Conservation (phyloP, 2,888 invertebrate genomes). For the Perizoma affinitatum region DNA sequence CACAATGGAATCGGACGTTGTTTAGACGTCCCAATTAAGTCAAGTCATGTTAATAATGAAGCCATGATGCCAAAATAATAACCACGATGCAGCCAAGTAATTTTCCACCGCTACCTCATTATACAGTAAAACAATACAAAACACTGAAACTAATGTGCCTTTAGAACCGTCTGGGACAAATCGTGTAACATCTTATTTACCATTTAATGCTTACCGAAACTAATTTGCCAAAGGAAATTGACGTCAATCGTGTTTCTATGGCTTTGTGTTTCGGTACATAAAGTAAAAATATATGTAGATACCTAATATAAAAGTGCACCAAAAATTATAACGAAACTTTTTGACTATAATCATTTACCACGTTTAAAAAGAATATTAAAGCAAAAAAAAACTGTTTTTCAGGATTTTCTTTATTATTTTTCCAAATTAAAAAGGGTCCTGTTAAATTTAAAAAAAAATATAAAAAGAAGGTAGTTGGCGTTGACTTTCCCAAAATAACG, state of each 20-base stretch:
- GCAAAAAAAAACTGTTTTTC: no score
- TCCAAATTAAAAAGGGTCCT: no score
- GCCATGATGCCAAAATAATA: not conserved
- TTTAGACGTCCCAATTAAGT: no score
- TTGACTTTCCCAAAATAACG: no score
- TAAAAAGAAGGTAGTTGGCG: no score
- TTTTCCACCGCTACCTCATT: slow-evolving; percentile 11
- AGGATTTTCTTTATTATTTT: no score
- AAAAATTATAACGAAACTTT: no score
- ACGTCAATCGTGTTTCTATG: slow-evolving; percentile 46
- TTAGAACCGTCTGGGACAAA: slow-evolving; percentile 31
- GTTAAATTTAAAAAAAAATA: no score
- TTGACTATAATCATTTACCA: no score
- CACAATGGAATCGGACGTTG: no score
- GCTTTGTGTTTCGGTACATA: slow-evolving; percentile 7
- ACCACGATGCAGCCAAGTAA: not conserved
- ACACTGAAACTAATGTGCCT: slow-evolving; percentile 31
- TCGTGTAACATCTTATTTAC: slow-evolving; percentile 44
- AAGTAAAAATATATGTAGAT: slow-evolving; percentile 19
- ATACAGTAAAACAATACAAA: slow-evolving; percentile 21
- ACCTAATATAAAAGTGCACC: not conserved
- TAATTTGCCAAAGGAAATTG: slow-evolving; percentile 49
- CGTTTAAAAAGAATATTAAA: no score
- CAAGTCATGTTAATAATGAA: not conserved
- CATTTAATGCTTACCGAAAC: slow-evolving; percentile 45